Base-by-base conservation (phyloP, 2,888 invertebrate genomes). In the Melinopterus prodromus region DNA sequence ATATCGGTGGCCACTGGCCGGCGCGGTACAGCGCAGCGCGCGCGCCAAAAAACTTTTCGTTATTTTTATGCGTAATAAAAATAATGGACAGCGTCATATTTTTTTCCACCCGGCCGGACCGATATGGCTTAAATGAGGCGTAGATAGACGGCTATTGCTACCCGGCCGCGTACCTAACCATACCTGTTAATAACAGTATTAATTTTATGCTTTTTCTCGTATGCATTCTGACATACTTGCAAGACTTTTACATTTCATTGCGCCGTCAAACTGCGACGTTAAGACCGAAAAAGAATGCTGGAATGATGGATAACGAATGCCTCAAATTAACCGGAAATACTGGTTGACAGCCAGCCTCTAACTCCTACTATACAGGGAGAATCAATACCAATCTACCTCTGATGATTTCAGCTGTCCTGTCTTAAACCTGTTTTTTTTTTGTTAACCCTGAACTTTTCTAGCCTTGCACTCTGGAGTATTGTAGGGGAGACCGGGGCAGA, bases 11-110 rank as follows among this genome's bases (percentile, higher is more conserved):
- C 16, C 71, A 37, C 74, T 35, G 74, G n/a, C 74, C 74, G 71
- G 71, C 16, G 16, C 16, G 26, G 71, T 16, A 16, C 71, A 35
- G 71, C 71, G 16, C 71, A 35, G 35, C 16, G 71, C 16, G 71
- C 71, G 71, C 71, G 71, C 74, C 74, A 35, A 74, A 74, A 74
- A 74, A 74, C 74, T 36, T 74, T 74, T 74, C 74, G 74, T 74
- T 74, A 74, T 74, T 74, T 74, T 74, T 74, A 74, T 37, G 74
- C 74, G 71, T 71, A 71, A 71, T 71, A 71, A 71, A 71, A 71
- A 71, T 71, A 71, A 71, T 35, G 71, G 71, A 16, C 71, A 35
- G 35, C 71, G 53, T 53, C 53, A 53, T 53, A 53, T 53, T 53
- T 53, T 53, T 53, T 53, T 53, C 53, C 12, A 7, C 53, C 7